phyloP scores from a whole-genome alignment of 35 echinoderm and acorn worm genomes.

The Ophiothrix spiculata region DNA sequence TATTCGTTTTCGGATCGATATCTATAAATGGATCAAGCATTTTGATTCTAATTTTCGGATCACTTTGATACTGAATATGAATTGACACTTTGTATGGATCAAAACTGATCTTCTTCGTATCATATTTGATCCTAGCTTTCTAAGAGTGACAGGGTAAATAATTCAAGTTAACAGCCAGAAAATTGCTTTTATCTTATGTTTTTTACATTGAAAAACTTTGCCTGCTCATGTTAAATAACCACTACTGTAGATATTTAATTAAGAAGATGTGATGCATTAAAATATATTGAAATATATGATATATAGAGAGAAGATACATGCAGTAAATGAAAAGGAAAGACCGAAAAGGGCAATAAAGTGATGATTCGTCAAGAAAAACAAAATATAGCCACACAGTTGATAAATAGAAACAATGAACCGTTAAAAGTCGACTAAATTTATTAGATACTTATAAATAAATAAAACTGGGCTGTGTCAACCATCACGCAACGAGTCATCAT shows the following conservation, averaged over 20 bases:
- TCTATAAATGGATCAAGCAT: too few species aligned
- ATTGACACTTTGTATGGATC: too few species aligned
- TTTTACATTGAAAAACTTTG: background rate
- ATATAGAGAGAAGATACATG: background rate
- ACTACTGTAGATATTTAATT: background rate
- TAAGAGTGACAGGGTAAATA: background rate
- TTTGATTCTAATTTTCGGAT: too few species aligned
- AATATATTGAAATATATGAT: background rate
- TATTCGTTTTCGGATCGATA: too few species aligned
- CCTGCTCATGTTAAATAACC: background rate
- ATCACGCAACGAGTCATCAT: too few species aligned
- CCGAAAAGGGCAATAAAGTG: background rate
- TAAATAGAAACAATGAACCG: background rate
- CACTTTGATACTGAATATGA: too few species aligned
- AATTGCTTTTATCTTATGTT: background rate
- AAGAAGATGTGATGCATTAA: background rate
- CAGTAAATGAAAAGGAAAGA: background rate
- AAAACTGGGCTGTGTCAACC: too few species aligned
- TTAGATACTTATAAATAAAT: too few species aligned
- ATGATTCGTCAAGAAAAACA: background rate
- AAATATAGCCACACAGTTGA: background rate
- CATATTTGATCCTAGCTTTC: too few species aligned
- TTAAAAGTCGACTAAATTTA: background rate
- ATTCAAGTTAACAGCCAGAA: background rate
- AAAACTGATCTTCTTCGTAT: too few species aligned